phyloP scores from a whole-genome alignment of 2,113 vertebrate species.

The Tichodroma muraria region DNA sequence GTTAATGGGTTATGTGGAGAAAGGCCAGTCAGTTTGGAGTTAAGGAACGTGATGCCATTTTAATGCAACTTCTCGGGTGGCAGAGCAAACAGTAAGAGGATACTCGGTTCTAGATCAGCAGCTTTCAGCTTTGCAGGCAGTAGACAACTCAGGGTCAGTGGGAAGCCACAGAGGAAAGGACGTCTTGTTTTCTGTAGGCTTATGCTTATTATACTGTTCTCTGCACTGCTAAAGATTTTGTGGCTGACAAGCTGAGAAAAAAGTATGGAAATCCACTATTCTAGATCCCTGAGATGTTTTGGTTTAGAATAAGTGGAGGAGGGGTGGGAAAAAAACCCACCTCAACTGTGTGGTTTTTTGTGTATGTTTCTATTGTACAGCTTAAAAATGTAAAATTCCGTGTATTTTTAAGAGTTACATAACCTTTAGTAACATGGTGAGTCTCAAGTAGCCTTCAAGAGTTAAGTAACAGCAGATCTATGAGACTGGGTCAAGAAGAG shows the following conservation, averaged over 20 bases:
- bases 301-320: neutral
- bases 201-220: neutral
- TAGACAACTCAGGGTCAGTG: neutral
- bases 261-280: neutral
- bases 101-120: slow-evolving; percentile 15
- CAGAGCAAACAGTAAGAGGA: slow-evolving; percentile 41
- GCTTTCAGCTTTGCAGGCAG: neutral
- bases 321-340: accelerated
- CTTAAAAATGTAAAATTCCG: neutral
- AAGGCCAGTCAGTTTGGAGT: neutral
- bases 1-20: neutral
- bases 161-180: neutral
- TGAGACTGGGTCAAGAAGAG: neutral
- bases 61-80: slow-evolving; percentile 6
- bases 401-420: neutral
- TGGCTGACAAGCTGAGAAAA: neutral
- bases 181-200: neutral
- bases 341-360: neutral
- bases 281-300: neutral
- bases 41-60: neutral
- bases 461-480: slow-evolving; percentile 31
- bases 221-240: neutral
- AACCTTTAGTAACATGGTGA: neutral
- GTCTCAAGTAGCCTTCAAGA: neutral
- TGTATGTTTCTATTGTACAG: neutral